Conservation (phyloP, 1,140 invertebrate species). For the Antheraea mylitta region DNA sequence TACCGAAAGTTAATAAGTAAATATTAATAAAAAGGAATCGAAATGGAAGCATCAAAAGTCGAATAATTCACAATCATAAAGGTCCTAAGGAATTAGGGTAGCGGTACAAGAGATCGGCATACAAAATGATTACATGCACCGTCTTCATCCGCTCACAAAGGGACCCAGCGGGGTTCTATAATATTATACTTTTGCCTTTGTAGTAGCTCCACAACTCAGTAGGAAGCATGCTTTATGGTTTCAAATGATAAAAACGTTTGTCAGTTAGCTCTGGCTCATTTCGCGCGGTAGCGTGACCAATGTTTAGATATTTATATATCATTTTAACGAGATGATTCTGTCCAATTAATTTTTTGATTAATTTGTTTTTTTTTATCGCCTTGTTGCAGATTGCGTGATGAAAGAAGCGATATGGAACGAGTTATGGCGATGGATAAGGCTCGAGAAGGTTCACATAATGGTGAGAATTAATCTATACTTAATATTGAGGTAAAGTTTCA, state of each 20-base stretch:
- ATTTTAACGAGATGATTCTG: conserved; percentile 12
- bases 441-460: conserved; percentile 91
- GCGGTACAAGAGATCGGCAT: conserved; percentile 55
- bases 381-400: conserved; percentile 89
- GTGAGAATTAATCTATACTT: conserved; percentile 72
- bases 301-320: conserved; percentile 24
- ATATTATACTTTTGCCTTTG: conserved; percentile 75
- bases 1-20: conserved; percentile 40
- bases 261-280: conserved; percentile 65
- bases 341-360: conserved; percentile 3
- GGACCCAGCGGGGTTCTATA: conserved; percentile 71
- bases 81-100: conserved; percentile 68
- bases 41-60: conserved; percentile 62
- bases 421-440: conserved; percentile 89
- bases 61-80: conserved; percentile 73
- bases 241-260: conserved; percentile 76
- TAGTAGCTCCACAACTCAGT: conserved; percentile 63
- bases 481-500: neutral
- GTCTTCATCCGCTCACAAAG: conserved; percentile 72
- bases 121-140: conserved; percentile 73
- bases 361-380: conserved; percentile 6
- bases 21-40: conserved; percentile 55
- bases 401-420: conserved; percentile 89
- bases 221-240: conserved; percentile 74
- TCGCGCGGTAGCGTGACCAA: conserved; percentile 58